Conservation (phyloP, 2,888 invertebrate genomes). For the Xanthia togata region DNA sequence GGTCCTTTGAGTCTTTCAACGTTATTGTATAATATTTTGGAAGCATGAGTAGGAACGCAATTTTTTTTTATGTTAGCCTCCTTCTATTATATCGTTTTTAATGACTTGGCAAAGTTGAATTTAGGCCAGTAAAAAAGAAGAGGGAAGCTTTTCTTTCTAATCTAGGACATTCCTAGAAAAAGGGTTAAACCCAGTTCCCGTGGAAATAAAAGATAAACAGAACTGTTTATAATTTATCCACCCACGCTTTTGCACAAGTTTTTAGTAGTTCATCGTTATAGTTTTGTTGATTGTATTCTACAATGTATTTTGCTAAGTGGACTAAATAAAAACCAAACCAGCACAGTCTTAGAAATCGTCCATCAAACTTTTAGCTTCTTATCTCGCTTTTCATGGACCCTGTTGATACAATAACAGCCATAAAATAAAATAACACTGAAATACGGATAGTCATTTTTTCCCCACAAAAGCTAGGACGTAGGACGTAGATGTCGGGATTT, state of each 20-base stretch:
- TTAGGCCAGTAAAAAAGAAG: neutral
- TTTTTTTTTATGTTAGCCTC: neutral
- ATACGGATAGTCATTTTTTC: conserved; percentile 8
- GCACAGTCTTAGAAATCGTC: neutral
- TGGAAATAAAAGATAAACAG: neutral
- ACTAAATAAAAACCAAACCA: neutral
- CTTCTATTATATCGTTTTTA: neutral
- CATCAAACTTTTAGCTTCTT: neutral
- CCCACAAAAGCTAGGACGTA: neutral
- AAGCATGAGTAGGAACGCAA: too few species aligned
- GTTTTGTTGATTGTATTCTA: too few species aligned
- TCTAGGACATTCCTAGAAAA: neutral
- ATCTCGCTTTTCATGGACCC: neutral
- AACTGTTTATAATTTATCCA: neutral
- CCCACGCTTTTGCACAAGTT: too few species aligned
- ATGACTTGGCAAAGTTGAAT: neutral
- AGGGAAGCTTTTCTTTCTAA: neutral
- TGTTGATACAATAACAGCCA: neutral
- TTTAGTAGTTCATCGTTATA: neutral
- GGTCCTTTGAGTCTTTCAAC: neutral
- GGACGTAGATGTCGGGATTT: neutral
- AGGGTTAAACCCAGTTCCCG: neutral
- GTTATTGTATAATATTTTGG: neutral
- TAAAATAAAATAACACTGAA: too few species aligned
- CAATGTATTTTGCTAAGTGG: neutral